Base-by-base conservation (phyloP, 2,797 vertebrate species). In the Smutsia gigantea region DNA sequence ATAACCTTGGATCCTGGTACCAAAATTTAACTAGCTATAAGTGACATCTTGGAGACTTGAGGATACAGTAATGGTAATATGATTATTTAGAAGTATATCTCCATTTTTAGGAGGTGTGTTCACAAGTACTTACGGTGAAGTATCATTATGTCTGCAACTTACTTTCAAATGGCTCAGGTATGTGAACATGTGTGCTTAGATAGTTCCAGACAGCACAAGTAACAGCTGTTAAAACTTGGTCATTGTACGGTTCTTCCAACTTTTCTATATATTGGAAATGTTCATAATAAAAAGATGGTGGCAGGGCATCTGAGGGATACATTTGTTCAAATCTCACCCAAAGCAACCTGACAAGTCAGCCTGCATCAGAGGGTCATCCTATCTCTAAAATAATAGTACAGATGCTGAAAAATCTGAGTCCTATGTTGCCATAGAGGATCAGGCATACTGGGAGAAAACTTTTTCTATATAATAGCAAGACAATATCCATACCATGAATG, bases 91-190 rank as follows among this genome's bases (percentile, higher is more conserved):
- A 95, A 82, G 63, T 39, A 77, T 27, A 7, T 82, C 18, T 25
- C 61, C 23, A 53, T 83, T 51, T 81, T 86, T 68, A 92, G 34
- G 13, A 72, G 4, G 42, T 77, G 11, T 1, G 53, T 53, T 74
- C 29, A 74, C n/a, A 96, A 96, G 2, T 72, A 86, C 86, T 42
- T 87, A 74, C 23, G 71, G n/a, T 57, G 2, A 92, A 92, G 27
- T 74, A 25, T 74, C 34, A 69, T 23, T 2, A 63, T 81, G 29
- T 51, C n/a, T 79, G 19, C 29, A 75, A 89, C 10, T 86, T 49
- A 83, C 13, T 93, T 87, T 93, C 59, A 79, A 90, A 83, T 27
- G 25, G 13, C 31, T 79, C 42, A 94, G 25, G 27, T 69, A 64
- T 59, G 29, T 4, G 25, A 59, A 9, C 27, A 15, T 8, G 13